Evolutionary conservation across 2,888 invertebrate species (phyloP), one percentile per base, ranked within the genome.

Genomic region (Seira musarum): DNA sequence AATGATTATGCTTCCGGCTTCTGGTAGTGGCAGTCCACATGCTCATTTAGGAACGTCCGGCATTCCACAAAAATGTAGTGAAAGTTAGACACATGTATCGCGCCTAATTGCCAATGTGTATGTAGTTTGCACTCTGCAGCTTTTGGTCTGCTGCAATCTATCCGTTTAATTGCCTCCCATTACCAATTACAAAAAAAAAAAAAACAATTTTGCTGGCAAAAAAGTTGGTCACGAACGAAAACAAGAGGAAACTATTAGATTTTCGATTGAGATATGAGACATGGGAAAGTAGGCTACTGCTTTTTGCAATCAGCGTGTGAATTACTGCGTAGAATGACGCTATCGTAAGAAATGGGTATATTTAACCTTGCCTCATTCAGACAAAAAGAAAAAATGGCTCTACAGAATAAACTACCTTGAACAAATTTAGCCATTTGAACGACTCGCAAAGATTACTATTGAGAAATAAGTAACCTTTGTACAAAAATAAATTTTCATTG

Each of bases 321-420:
- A 46, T 72, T 72, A 72, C 66, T 78, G 78, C 78, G 78, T 78
- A 78, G 21, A 71, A 71, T 71, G 77, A 69, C 66, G 71, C 22
- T 66, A 25, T n/a, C 46, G 60, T 8, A 30, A 30, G 70, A 66
- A 71, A 66, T 24, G 25, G 46, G 22, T 15, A 19, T 6, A 60
- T 22, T 30, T 30, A 30, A 30, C 30, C 30, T 30, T 30, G 30
- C 8, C 30, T 30, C 30, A 49, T 49, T 49, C 49, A 30, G 49
- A 49, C 49, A 15, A 49, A 49, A 49, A 49, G 49, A 49, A 21
- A 60, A 60, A 60, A 60, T 21, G 5, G 5, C 2, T 21, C 5
- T n/a, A 49, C 49, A 49, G 22, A 60, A 60, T 21, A 60, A 60
- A 60, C 60, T 21, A 60, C 60, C 60, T 60, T 60, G 60, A 60